Evolutionary conservation across 2,888 invertebrate genomes (phyloP).

Genomic region (Dasypolia templi): DNA sequence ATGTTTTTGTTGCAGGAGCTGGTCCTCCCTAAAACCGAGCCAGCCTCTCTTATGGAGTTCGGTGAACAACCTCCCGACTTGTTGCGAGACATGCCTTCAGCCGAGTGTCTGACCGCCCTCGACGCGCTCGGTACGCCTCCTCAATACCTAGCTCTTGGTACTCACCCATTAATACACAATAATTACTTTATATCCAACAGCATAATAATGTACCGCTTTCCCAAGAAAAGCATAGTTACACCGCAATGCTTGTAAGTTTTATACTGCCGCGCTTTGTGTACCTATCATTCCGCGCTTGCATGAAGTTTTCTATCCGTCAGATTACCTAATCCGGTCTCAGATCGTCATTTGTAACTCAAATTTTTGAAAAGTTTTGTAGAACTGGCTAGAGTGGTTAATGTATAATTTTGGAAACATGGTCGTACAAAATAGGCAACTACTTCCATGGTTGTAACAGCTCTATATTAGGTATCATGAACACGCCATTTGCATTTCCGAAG

Average conservation of each 20-base stretch:
- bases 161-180: conserved; percentile 17
- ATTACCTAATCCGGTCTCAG: background rate
- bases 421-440: background rate
- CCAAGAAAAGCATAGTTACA: background rate
- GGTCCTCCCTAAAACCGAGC: conserved; percentile 82
- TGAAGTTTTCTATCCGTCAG: background rate
- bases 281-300: background rate
- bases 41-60: conserved; percentile 81
- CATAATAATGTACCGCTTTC: background rate
- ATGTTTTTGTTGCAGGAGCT: conserved; percentile 75
- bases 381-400: background rate
- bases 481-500: background rate
- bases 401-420: background rate
- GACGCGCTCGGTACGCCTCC: conserved; percentile 81
- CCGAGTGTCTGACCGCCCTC: conserved; percentile 80
- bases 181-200: conserved; percentile 10
- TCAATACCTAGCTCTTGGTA: conserved; percentile 32
- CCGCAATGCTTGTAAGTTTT: background rate
- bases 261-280: background rate
- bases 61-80: conserved; percentile 80
- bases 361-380: background rate
- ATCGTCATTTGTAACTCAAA: background rate
- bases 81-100: conserved; percentile 81
- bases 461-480: background rate
- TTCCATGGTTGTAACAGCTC: background rate